Conservation (phyloP, 2,113 vertebrate genomes). For the Hoplias malabaricus region DNA sequence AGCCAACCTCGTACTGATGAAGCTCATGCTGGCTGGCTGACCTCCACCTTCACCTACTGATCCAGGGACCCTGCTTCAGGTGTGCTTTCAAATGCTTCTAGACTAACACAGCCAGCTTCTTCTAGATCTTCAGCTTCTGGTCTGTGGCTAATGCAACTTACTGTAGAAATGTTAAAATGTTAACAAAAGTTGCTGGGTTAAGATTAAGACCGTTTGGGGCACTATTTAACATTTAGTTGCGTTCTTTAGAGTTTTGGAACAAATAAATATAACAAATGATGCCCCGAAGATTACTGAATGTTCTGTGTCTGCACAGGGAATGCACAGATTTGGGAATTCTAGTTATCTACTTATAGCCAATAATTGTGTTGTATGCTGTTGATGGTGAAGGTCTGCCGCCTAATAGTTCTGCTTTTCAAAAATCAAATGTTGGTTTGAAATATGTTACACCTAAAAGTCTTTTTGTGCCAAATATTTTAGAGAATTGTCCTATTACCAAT, state of each 20-base stretch:
- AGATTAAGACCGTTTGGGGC: neutral
- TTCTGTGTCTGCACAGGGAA: neutral
- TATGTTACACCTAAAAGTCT: neutral
- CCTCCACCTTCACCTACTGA: slow-evolving; percentile 53
- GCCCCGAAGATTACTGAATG: neutral
- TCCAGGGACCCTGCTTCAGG: slow-evolving; percentile 66
- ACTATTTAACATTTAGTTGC: neutral
- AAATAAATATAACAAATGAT: too few species aligned
- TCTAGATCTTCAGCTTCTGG: slow-evolving; percentile 44
- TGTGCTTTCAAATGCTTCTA: slow-evolving; percentile 45
- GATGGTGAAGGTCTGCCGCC: too few species aligned
- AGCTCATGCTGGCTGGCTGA: slow-evolving; percentile 33
- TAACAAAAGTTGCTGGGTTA: slow-evolving; percentile 63
- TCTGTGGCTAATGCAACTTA: slow-evolving; percentile 12
- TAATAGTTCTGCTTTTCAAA: too few species aligned
- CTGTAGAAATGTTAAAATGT: neutral
- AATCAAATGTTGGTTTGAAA: neutral
- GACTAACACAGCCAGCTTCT: slow-evolving; percentile 37
- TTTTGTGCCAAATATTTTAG: neutral
- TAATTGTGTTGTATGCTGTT: too few species aligned
- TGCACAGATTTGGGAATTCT: neutral
- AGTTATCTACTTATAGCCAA: too few species aligned
- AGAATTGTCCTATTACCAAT: neutral
- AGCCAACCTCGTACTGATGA: neutral
- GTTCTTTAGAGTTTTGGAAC: too few species aligned